These are phyloP conservation scores for Tupaia tana DNA, from an alignment of 2,113 vertebrate species.

Conservation along the genomic window DNA sequence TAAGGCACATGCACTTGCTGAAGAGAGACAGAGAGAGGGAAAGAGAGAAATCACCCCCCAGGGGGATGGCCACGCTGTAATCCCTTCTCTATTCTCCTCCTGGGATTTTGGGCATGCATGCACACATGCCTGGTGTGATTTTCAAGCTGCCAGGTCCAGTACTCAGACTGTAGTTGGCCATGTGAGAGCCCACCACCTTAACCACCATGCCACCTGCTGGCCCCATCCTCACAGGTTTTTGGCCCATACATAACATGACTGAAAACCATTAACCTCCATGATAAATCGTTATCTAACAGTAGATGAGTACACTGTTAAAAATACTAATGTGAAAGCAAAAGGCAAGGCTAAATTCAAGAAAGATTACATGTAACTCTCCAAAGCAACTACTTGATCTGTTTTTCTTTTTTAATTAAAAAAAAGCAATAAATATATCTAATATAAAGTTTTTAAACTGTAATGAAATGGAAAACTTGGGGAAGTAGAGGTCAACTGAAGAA, in stretches of 20 bases:
- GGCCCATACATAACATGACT: background rate
- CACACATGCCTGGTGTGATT: too few species aligned
- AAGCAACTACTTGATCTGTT: background rate
- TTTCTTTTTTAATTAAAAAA: background rate
- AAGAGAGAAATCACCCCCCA: too few species aligned
- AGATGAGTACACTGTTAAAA: background rate
- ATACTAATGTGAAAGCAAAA: slow-evolving; percentile 26
- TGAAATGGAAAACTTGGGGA: slow-evolving; percentile 1
- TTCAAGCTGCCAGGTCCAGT: too few species aligned
- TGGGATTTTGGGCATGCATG: too few species aligned
- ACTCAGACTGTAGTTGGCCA: too few species aligned
- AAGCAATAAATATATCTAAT: slow-evolving; percentile 3
- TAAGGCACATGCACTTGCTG: too few species aligned
- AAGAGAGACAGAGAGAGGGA: too few species aligned
- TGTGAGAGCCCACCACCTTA: too few species aligned
- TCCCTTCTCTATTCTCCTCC: too few species aligned
- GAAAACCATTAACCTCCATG: background rate
- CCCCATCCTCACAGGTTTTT: background rate
- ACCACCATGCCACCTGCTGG: too few species aligned
- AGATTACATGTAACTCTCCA: background rate
- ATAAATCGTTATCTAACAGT: background rate
- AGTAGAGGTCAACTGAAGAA: slow-evolving; percentile 32
- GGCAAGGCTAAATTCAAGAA: background rate
- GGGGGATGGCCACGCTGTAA: too few species aligned
- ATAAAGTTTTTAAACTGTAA: slow-evolving; percentile 18